phyloP scores from a whole-genome alignment of 2,888 invertebrate species.

The Rhorus exstirpatorius region DNA sequence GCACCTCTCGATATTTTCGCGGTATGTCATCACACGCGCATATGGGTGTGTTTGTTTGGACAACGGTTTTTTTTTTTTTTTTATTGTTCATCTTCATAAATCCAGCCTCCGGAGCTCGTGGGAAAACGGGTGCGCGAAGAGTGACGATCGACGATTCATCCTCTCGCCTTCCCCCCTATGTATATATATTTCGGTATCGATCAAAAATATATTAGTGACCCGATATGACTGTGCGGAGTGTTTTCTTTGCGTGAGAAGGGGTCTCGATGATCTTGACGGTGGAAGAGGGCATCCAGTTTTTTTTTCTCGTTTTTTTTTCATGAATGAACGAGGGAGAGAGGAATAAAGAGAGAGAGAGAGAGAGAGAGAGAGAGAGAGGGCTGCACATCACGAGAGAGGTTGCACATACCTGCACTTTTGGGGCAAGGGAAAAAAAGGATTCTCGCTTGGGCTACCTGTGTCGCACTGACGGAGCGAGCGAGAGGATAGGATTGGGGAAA shows the following conservation, averaged over 20 bases:
- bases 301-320: conserved; percentile 68
- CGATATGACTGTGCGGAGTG: conserved; percentile 86
- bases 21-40: conserved; percentile 52
- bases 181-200: conserved; percentile 79
- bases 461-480: conserved; percentile 70
- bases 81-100: conserved; percentile 47
- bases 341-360: conserved; percentile 55
- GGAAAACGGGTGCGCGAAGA: conserved; percentile 79
- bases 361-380: conserved; percentile 67
- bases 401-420: conserved; percentile 79
- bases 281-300: conserved; percentile 64
- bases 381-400: conserved; percentile 73
- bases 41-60: conserved; percentile 85
- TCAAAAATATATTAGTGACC: conserved; percentile 86
- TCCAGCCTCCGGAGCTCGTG: conserved; percentile 76
- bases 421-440: conserved; percentile 76
- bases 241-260: conserved; percentile 80
- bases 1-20: conserved; percentile 7
- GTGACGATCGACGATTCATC: conserved; percentile 74
- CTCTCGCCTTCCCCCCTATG: conserved; percentile 58
- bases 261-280: conserved; percentile 68
- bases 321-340: conserved; percentile 51
- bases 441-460: conserved; percentile 81
- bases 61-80: conserved; percentile 82
- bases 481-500: conserved; percentile 31